These are phyloP conservation scores for Sebastes itinus DNA, from an alignment of 2,797 vertebrate genomes.

Conservation along the genomic window DNA sequence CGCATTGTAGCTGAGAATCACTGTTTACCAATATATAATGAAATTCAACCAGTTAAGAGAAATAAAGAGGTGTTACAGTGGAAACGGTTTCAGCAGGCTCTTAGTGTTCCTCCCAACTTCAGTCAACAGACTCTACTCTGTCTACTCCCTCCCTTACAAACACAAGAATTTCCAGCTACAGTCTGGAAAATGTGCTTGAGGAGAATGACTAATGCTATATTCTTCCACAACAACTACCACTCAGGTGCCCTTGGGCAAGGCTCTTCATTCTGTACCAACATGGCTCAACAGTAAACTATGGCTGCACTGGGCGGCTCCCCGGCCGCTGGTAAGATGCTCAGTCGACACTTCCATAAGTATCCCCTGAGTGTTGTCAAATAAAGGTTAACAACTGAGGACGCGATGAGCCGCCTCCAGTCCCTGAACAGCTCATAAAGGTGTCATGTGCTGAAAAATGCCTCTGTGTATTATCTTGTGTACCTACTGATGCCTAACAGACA, in stretches of 20 bases:
- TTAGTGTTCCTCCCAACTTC: not conserved
- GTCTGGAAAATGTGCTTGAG: conserved; percentile 2
- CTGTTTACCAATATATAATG: not conserved
- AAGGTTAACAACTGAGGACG: conserved; percentile 9
- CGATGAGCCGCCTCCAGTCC: not conserved
- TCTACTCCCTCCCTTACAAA: not conserved
- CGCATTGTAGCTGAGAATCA: not conserved
- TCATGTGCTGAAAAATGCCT: conserved; percentile 15
- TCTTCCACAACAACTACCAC: not conserved
- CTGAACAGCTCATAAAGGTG: conserved; percentile 16
- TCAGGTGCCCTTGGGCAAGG: conserved; percentile 8
- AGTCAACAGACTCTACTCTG: not conserved
- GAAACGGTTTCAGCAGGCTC: not conserved
- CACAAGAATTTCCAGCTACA: not conserved
- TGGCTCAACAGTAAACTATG: not conserved
- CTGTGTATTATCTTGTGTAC: not conserved
- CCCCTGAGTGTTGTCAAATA: conserved; percentile 21
- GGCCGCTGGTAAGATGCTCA: not conserved
- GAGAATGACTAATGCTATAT: conserved; percentile 5
- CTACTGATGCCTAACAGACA: conserved; percentile 6
- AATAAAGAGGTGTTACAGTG: not conserved
- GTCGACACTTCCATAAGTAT: not conserved
- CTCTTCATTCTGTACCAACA: not conserved
- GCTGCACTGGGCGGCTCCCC: not conserved
- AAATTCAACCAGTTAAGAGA: not conserved